Evolutionary conservation across 2,797 vertebrate species (phyloP).

Genomic region (Serranus cabrilla): DNA sequence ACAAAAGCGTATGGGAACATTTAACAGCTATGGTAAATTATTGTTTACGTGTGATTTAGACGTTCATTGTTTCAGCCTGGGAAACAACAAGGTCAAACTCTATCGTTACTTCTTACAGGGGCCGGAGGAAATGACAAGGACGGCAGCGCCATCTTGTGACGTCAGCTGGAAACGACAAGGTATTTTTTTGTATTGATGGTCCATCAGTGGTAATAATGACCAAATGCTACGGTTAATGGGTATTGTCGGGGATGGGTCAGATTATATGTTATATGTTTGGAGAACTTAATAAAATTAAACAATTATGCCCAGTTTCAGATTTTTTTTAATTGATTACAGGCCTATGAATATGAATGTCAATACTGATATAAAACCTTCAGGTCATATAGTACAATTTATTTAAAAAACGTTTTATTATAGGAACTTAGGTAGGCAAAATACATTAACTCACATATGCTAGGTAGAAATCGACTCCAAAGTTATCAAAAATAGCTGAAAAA

Average conservation of each 20-base stretch:
- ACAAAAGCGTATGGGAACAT: not conserved
- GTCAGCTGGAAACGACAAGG: not conserved
- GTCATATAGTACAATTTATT: not conserved
- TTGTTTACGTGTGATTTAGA: not conserved
- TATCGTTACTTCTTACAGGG: not conserved
- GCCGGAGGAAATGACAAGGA: slow-evolving; percentile 2
- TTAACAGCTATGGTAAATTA: not conserved
- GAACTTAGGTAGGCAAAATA: slow-evolving; percentile 35
- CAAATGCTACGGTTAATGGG: too few relatives aligned
- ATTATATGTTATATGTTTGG: too few relatives aligned
- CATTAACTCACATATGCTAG: slow-evolving; percentile 1
- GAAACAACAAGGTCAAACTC: not conserved
- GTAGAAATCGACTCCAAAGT: slow-evolving; percentile 28
- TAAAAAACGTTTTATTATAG: slow-evolving; percentile 44
- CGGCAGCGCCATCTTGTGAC: slow-evolving; percentile 40
- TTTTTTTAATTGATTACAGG: too few relatives aligned
- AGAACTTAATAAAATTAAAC: too few relatives aligned
- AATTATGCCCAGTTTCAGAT: too few relatives aligned
- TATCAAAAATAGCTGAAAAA: slow-evolving; percentile 77
- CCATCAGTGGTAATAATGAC: too few relatives aligned
- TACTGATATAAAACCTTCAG: not conserved
- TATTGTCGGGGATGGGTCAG: too few relatives aligned
- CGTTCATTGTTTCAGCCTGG: not conserved
- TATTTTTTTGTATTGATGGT: not conserved
- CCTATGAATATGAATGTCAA: not conserved